Conservation (phyloP, 2,113 vertebrate genomes). For the Edolisoma coerulescens region DNA sequence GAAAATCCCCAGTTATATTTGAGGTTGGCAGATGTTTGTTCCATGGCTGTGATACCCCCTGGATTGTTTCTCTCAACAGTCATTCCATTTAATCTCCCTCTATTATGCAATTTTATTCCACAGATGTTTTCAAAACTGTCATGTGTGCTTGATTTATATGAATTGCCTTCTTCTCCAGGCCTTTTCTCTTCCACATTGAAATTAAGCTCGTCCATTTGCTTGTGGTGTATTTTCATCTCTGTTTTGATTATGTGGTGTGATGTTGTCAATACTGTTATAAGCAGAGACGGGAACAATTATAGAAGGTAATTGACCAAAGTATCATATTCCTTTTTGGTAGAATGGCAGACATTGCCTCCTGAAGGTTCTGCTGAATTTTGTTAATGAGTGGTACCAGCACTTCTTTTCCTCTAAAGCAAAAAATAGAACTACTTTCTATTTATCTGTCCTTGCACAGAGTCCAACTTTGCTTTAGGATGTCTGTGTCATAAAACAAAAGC, state of each 20-base stretch:
- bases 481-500: not conserved
- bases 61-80: not conserved
- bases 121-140: slow-evolving; percentile 8
- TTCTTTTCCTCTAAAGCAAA: not conserved
- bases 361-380: not conserved
- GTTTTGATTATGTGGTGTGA: not conserved
- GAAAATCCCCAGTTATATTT: not conserved
- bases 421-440: not conserved
- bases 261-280: not conserved
- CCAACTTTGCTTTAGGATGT: not conserved
- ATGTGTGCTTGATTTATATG: not conserved
- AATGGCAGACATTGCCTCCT: not conserved
- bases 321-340: not conserved
- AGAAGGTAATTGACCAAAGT: not conserved
- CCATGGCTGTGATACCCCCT: not conserved
- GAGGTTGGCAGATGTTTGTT: slow-evolving; percentile 1
- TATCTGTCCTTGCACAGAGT: not conserved
- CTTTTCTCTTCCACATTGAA: not conserved
- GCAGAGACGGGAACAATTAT: not conserved
- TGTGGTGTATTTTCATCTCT: not conserved
- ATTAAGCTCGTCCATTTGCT: not conserved
- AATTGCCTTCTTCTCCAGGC: not conserved
- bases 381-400: not conserved
- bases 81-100: slow-evolving; percentile 6
- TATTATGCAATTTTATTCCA: not conserved